Evolutionary conservation across 2,888 invertebrate genomes (phyloP).

Genomic region (Stenodera caucasica): DNA sequence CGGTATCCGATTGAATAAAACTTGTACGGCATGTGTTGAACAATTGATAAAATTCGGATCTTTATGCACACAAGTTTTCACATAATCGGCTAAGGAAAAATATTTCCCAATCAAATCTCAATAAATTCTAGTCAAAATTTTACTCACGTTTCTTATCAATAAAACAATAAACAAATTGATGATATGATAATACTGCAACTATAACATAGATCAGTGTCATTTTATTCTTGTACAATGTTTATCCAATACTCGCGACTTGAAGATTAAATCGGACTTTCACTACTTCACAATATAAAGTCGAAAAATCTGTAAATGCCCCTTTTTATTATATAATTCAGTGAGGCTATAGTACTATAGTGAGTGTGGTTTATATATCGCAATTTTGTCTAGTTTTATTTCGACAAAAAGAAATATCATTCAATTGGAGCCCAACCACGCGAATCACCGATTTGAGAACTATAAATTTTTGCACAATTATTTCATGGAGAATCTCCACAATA

Average conservation of each 20-base stretch:
- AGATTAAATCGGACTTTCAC: not conserved
- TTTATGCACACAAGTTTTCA: constrained; percentile 67
- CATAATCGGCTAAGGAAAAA: constrained; percentile 65
- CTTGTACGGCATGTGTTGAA: constrained; percentile 68
- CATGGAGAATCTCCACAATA: too few relatives aligned
- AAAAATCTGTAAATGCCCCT: not conserved
- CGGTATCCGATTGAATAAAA: constrained; percentile 65
- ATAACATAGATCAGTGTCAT: not conserved
- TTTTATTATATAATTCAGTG: not conserved
- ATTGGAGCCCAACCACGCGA: too few relatives aligned
- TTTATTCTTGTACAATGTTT: not conserved
- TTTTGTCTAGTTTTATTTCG: too few relatives aligned
- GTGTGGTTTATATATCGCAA: too few relatives aligned
- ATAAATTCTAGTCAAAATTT: not conserved
- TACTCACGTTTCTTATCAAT: constrained; percentile 46
- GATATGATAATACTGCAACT: not conserved
- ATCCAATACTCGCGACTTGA: not conserved
- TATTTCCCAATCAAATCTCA: not conserved
- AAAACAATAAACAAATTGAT: constrained; percentile 34
- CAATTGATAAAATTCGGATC: constrained; percentile 67
- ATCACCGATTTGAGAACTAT: too few relatives aligned
- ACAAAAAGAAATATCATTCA: too few relatives aligned
- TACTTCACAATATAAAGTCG: not conserved
- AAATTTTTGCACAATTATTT: too few relatives aligned
- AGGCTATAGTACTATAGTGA: too few relatives aligned